Conservation (phyloP, 2,888 invertebrate genomes). For the Acleris laterana region DNA sequence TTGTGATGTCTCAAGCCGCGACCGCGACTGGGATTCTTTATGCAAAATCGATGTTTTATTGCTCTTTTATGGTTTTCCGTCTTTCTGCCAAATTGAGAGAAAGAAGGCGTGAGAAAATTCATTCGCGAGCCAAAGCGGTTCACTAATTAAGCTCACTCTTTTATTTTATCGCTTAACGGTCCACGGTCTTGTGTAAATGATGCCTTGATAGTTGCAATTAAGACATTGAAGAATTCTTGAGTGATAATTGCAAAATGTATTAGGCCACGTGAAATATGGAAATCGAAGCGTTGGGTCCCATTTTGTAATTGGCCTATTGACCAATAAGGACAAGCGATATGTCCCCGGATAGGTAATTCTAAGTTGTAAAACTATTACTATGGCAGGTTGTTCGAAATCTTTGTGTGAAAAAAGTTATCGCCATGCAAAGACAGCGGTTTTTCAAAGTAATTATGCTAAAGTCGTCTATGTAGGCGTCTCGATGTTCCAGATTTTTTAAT, state of each 20-base stretch:
- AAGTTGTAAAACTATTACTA: too few relatives aligned
- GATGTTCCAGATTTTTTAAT: too few relatives aligned
- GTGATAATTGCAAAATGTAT: not conserved
- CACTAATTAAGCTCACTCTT: slow-evolving; percentile 64
- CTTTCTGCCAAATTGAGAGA: slow-evolving; percentile 64
- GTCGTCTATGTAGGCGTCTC: too few relatives aligned
- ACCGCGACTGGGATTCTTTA: slow-evolving; percentile 57
- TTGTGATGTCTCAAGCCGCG: slow-evolving; percentile 19
- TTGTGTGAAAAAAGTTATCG: too few relatives aligned
- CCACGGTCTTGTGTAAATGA: slow-evolving; percentile 49
- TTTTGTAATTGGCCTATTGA: too few relatives aligned
- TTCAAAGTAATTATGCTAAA: too few relatives aligned
- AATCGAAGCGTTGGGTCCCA: too few relatives aligned
- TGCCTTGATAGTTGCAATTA: slow-evolving; percentile 38
- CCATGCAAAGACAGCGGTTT: too few relatives aligned
- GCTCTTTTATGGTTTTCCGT: slow-evolving; percentile 59
- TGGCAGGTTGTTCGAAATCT: too few relatives aligned
- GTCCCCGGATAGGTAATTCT: too few relatives aligned
- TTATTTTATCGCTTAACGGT: slow-evolving; percentile 63
- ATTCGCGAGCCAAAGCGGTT: slow-evolving; percentile 64
- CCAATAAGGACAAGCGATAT: too few relatives aligned
- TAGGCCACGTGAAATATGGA: too few relatives aligned
- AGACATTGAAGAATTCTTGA: slow-evolving; percentile 22
- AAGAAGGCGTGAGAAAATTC: slow-evolving; percentile 60
- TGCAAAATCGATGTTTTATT: slow-evolving; percentile 70